Evolutionary conservation across 1,140 invertebrate genomes (phyloP).

Genomic region (Steinernema khuongi): DNA sequence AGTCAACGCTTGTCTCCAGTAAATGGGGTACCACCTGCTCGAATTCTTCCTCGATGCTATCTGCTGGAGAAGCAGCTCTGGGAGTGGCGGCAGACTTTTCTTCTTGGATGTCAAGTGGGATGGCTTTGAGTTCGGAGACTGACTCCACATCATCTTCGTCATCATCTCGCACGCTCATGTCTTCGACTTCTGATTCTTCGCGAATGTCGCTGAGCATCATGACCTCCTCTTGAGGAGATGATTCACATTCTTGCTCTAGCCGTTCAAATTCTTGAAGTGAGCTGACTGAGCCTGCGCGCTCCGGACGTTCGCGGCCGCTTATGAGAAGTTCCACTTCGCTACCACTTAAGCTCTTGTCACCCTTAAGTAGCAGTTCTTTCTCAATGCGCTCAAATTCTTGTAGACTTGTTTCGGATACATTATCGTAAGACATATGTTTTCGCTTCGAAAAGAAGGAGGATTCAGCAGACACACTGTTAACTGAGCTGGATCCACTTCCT

Average conservation of each 20-base stretch:
- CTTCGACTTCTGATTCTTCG: constrained; percentile 49
- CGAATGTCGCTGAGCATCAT: constrained; percentile 51
- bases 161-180: constrained; percentile 47
- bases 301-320: constrained; percentile 18
- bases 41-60: constrained; percentile 41
- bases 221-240: constrained; percentile 28
- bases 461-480: constrained; percentile 19
- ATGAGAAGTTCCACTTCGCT: constrained; percentile 37
- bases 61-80: constrained; percentile 33
- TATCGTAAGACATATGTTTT: constrained; percentile 40
- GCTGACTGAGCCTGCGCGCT: constrained; percentile 43
- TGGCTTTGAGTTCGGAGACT: constrained; percentile 31
- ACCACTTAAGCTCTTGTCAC: constrained; percentile 30
- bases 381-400: constrained; percentile 53
- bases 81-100: constrained; percentile 26
- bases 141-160: constrained; percentile 39
- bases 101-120: constrained; percentile 36
- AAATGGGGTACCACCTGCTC: constrained; percentile 23
- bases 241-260: constrained; percentile 41
- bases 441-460: constrained; percentile 28
- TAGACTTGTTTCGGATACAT: constrained; percentile 42
- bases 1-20: constrained; percentile 48
- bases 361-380: constrained; percentile 30
- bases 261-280: constrained; percentile 51
- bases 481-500: constrained; percentile 24